Conservation (phyloP, 2,888 invertebrate species). For the Chalcis sispes region DNA sequence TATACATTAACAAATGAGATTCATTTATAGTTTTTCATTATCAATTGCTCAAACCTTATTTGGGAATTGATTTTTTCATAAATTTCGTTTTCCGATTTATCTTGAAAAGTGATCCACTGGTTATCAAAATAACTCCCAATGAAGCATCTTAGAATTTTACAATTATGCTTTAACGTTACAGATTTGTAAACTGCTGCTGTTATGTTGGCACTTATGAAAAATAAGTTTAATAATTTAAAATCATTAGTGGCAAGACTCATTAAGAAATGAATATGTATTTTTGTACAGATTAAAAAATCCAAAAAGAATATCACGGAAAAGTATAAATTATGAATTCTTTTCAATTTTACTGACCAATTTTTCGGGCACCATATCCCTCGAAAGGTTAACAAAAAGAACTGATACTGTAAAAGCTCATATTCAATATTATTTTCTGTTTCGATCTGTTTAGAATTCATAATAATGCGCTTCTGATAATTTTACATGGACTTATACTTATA, state of each 20-base stretch:
- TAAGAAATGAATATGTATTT: slow-evolving; percentile 36
- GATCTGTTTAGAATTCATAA: no score
- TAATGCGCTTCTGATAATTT: no score
- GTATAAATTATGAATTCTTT: slow-evolving; percentile 6
- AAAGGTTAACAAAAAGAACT: slow-evolving; percentile 27
- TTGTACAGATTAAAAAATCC: slow-evolving; percentile 19
- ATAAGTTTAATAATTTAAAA: slow-evolving; percentile 42
- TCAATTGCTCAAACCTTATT: slow-evolving; percentile 32
- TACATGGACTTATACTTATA: no score
- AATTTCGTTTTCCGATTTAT: slow-evolving; percentile 24
- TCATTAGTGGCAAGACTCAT: slow-evolving; percentile 13
- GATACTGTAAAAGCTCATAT: slow-evolving; percentile 23
- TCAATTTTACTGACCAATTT: background rate
- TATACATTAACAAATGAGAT: no score
- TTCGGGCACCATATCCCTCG: slow-evolving; percentile 45
- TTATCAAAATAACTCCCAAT: slow-evolving; percentile 15
- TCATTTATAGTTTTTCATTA: no score
- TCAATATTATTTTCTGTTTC: slow-evolving; percentile 18
- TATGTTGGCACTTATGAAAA: slow-evolving; percentile 28
- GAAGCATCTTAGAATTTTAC: slow-evolving; percentile 23
- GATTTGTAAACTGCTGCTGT: slow-evolving; percentile 41
- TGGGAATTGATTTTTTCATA: slow-evolving; percentile 15
- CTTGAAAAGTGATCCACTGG: slow-evolving; percentile 9
- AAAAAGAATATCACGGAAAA: slow-evolving; percentile 11
- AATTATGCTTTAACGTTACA: slow-evolving; percentile 12